phyloP scores from a whole-genome alignment of 2,113 vertebrate species.

The Epinephelus fuscoguttatus region DNA sequence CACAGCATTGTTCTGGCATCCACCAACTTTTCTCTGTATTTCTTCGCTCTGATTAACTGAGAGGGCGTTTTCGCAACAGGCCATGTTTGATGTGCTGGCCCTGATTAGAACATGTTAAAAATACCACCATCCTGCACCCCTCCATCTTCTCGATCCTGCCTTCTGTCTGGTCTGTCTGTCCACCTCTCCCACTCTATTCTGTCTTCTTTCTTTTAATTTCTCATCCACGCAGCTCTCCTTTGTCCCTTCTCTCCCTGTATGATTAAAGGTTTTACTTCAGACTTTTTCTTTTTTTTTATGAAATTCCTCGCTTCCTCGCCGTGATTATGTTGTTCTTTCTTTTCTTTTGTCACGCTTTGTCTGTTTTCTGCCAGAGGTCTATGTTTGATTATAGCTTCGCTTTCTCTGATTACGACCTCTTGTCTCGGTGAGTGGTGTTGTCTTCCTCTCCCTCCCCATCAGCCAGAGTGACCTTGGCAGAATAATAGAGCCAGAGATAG shows the following conservation, averaged over 20 bases:
- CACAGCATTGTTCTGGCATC: conserved; percentile 42
- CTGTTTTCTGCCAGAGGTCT: conserved; percentile 46
- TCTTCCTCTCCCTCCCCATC: conserved; percentile 34
- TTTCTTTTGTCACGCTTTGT: conserved; percentile 45
- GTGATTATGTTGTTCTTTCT: conserved; percentile 27
- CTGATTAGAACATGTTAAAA: conserved; percentile 77
- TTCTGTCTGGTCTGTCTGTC: conserved; percentile 49
- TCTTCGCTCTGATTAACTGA: conserved; percentile 64
- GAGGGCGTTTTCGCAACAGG: conserved; percentile 49
- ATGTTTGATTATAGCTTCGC: conserved; percentile 70
- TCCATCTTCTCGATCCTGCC: conserved; percentile 49
- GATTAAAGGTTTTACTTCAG: conserved; percentile 49
- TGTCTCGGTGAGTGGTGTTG: conserved; percentile 48
- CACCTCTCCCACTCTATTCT: conserved; percentile 47
- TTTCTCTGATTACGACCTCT: conserved; percentile 65
- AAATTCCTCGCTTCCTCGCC: conserved; percentile 24
- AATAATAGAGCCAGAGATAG: conserved; percentile 30
- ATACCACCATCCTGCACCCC: conserved; percentile 60
- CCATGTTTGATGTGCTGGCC: conserved; percentile 64
- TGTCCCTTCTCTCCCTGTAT: conserved; percentile 29
- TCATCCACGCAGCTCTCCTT: conserved; percentile 16
- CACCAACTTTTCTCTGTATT: conserved; percentile 32
- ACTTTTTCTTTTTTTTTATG: conserved; percentile 42
- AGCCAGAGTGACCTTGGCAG: conserved; percentile 67
- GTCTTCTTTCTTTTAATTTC: conserved; percentile 12